Conservation (phyloP, 2,797 vertebrate genomes). For the Danio jaintianensis region DNA sequence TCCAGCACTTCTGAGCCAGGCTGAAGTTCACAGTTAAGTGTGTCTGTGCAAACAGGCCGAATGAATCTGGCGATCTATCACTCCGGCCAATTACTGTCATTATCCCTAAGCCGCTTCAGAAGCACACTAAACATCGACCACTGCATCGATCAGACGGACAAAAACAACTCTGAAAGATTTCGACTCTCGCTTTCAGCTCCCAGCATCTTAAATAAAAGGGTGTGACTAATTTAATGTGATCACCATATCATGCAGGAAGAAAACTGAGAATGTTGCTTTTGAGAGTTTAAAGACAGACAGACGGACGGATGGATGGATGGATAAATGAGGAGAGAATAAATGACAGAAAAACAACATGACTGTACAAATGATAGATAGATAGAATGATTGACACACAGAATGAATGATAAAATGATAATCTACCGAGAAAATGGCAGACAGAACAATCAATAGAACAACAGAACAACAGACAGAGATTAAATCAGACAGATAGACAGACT, state of each 20-base stretch:
- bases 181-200: slow-evolving; percentile 58
- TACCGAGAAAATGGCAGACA: too few relatives aligned
- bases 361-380: too few relatives aligned
- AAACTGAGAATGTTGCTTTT: not conserved
- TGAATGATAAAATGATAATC: too few relatives aligned
- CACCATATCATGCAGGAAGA: not conserved
- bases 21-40: not conserved
- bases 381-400: fast-evolving
- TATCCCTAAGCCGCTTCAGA: slow-evolving; percentile 37
- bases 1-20: not conserved
- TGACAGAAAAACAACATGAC: too few relatives aligned
- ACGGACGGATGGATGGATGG: not conserved
- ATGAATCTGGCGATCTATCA: slow-evolving; percentile 26
- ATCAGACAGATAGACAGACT: too few relatives aligned
- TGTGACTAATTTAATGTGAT: slow-evolving; percentile 8
- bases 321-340: not conserved
- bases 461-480: too few relatives aligned
- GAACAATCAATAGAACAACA: too few relatives aligned
- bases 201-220: slow-evolving; percentile 30
- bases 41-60: slow-evolving; percentile 15
- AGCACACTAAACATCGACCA: slow-evolving; percentile 62
- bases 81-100: slow-evolving; percentile 35
- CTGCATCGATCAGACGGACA: slow-evolving; percentile 58
- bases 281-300: not conserved
- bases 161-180: slow-evolving; percentile 64